Percentiles rank a stretch among this genome's conserved stretches.
Evolutionary conservation across 2,888 invertebrate species (phyloP).

Genomic region (Malacosoma neustria): DNA sequence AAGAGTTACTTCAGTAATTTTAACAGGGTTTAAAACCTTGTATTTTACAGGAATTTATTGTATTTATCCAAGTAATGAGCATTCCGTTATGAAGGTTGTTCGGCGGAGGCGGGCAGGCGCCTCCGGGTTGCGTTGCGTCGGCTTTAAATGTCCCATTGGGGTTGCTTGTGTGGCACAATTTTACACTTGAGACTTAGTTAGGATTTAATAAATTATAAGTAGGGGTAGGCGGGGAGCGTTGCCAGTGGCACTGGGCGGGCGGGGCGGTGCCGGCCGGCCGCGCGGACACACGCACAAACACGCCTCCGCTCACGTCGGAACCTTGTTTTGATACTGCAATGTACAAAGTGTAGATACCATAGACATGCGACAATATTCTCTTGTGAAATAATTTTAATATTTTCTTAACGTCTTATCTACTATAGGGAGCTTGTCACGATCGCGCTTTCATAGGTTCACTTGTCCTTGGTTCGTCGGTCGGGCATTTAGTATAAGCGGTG

Average conservation of each 20-base stretch:
- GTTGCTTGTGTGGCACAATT: conserved; percentile 66
- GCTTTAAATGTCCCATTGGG: conserved; percentile 49
- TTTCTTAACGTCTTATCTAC: not conserved
- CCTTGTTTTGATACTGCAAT: conserved; percentile 39
- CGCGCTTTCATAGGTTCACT: conserved; percentile 38
- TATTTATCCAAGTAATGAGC: conserved; percentile 34
- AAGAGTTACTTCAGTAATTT: conserved; percentile 33
- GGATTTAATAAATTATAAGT: conserved; percentile 61
- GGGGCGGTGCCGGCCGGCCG: not conserved
- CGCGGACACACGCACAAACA: conserved; percentile 1
- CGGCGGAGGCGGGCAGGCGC: conserved; percentile 18
- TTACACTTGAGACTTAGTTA: conserved; percentile 64
- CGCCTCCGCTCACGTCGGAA: not conserved
- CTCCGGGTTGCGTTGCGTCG: conserved; percentile 31
- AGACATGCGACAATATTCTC: conserved; percentile 39
- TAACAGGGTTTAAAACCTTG: conserved; percentile 49
- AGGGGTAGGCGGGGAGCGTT: not conserved
- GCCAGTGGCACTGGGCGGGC: not conserved
- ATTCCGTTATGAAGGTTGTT: conserved; percentile 20
- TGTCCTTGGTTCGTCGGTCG: conserved; percentile 20
- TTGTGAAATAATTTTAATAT: conserved; percentile 25
- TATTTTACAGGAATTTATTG: conserved; percentile 47
- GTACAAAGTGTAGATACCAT: conserved; percentile 54
- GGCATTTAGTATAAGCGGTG: conserved; percentile 20
- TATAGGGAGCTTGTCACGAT: conserved; percentile 21